Base-by-base conservation (phyloP, 2,797 vertebrate species). In the Danio tinwini region DNA sequence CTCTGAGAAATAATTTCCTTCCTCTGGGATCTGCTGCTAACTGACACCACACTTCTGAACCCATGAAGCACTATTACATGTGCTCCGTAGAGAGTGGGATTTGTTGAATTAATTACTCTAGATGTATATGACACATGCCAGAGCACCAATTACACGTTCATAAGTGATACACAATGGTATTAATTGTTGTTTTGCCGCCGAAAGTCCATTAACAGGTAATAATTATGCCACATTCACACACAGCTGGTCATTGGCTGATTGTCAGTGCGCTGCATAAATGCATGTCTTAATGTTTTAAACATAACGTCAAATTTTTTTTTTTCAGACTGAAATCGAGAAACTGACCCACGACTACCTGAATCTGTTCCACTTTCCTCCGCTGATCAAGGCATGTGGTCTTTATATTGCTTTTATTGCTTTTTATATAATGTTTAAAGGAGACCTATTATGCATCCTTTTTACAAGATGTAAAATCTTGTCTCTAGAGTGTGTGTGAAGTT, bases 301-400 rank as follows among this genome's bases (percentile, higher is more conserved):
- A 69, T 64, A 47, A n/a, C 40, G 58, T 42, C 52, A 58, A 63
- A 78, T 29, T 45, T 62, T 84, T 0, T 61, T 82, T 87, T 75
- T 86, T 81, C 91, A 99, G 98, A 93, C 88, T 76, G 97, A 96
- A 90, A 99, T 99, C 79, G 96, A 97, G 93, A 99, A 97, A 89
- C 91, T 99, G 85, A 95, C 94, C 53, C 92, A 96, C 7, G 96
- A 99, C 90, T 99, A 97, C 89, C 93, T 99, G 16, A 96, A 94
- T 44, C 89, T 98, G 0, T 94, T 98, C 85, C 97, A 99, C 92
- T 99, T 99, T 87, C 98, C 98, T 14, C 97, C 97, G 6, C 91
- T 99, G 84, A 93, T 94, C 80, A 99, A 99, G 96, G 98, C 94
- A 94, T 86, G 88, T 63, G 16, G 1, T 67, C 12, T 75, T 59